These are phyloP conservation scores for Cydia fagiglandana DNA, from an alignment of 1,140 invertebrate species.

Conservation along the genomic window DNA sequence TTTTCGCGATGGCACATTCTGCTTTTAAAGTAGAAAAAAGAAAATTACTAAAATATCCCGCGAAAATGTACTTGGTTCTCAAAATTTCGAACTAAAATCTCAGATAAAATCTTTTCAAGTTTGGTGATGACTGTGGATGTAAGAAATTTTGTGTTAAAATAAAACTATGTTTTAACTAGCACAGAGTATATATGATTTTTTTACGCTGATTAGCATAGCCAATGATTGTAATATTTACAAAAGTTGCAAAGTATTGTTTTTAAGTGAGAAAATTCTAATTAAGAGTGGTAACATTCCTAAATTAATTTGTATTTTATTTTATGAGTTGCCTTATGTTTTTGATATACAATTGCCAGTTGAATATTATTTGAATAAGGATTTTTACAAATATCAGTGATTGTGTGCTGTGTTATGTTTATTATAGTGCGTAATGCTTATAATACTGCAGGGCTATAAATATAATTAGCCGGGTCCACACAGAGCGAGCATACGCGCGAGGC, in stretches of 20 bases:
- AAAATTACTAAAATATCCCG: too few species aligned
- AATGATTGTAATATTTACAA: conserved; percentile 32
- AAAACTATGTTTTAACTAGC: conserved; percentile 15
- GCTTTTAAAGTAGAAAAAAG: too few species aligned
- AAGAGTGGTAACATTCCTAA: conserved; percentile 28
- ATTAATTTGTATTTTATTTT: conserved; percentile 29
- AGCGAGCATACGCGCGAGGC: too few species aligned
- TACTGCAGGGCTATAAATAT: conserved; percentile 28
- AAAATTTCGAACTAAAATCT: too few species aligned
- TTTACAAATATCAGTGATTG: conserved; percentile 46
- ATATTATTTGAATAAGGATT: conserved; percentile 39
- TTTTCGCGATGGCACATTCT: too few species aligned
- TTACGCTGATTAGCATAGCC: conserved; percentile 21
- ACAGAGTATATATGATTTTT: conserved; percentile 9
- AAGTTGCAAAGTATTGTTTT: conserved; percentile 26
- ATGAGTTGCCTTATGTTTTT: conserved; percentile 37
- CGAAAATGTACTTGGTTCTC: too few species aligned
- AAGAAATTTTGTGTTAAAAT: conserved; percentile 25
- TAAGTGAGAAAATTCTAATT: conserved; percentile 18
- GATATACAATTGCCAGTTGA: conserved; percentile 34
- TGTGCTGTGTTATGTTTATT: conserved; percentile 50
- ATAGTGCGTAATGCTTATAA: conserved; percentile 38
- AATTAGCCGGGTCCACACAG: neutral
- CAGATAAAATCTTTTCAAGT: too few species aligned
- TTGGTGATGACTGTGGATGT: neutral